Conservation (phyloP, 2,113 vertebrate genomes). For the Hippolais icterina region DNA sequence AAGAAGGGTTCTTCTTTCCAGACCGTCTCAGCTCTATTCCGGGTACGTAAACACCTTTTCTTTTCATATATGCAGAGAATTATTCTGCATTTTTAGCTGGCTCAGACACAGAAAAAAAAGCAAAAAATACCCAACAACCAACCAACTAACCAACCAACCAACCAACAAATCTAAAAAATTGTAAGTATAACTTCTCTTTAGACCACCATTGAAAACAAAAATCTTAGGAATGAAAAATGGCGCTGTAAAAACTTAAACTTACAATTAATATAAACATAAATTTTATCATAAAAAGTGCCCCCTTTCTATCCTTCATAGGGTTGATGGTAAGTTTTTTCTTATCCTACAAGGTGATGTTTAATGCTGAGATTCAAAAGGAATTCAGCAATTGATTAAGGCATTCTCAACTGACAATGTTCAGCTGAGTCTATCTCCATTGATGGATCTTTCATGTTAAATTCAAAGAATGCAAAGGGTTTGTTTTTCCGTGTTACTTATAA, state of each 20-base stretch:
- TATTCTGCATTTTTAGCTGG: not conserved
- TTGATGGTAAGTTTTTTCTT: not conserved
- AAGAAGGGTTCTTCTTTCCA: slow-evolving; percentile 97
- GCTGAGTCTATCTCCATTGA: not conserved
- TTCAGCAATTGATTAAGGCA: not conserved
- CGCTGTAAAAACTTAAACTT: not conserved
- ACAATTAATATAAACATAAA: not conserved
- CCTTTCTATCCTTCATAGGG: not conserved
- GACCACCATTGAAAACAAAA: not conserved
- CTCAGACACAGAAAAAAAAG: not conserved
- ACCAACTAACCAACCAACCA: no score
- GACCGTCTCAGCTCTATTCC: slow-evolving; percentile 91
- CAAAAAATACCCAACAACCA: not conserved
- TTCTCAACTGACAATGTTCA: not conserved
- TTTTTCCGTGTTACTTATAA: not conserved
- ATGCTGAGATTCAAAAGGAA: not conserved
- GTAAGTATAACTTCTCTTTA: not conserved
- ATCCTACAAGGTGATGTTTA: not conserved
- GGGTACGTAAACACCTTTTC: slow-evolving; percentile 56
- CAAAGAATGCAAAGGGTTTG: not conserved
- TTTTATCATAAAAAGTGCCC: not conserved
- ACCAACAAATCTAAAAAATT: no score
- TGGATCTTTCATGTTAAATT: not conserved
- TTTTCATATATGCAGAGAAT: not conserved
- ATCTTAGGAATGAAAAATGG: not conserved